Conservation (phyloP, 35 echinoderm and acorn worm species). For the Antedon bifida region DNA sequence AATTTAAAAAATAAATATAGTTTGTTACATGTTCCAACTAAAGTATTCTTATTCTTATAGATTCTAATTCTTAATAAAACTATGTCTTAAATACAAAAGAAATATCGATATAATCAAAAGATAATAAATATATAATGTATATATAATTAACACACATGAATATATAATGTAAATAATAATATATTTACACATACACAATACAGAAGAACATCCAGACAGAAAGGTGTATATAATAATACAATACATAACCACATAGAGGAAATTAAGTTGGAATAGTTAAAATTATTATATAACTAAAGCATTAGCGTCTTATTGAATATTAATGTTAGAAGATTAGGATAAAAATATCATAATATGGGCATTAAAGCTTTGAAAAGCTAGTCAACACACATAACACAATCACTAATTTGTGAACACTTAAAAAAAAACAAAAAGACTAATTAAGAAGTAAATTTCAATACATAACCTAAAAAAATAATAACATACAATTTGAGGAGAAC, state of each 20-base stretch:
- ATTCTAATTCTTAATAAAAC: background rate
- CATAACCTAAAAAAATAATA: background rate
- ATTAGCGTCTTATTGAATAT: background rate
- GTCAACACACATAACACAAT: background rate
- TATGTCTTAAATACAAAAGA: background rate
- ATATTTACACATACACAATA: background rate
- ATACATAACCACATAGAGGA: background rate
- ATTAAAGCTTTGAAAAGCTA: background rate
- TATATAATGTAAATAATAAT: background rate
- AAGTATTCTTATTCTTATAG: background rate
- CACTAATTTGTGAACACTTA: background rate
- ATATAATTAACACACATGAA: background rate
- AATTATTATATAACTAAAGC: background rate
- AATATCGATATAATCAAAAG: background rate
- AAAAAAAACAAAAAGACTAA: background rate
- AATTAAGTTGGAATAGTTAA: background rate
- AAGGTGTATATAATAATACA: background rate
- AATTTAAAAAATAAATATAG: too few species aligned
- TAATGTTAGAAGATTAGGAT: background rate
- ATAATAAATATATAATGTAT: background rate
- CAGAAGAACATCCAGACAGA: background rate
- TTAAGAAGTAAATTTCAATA: background rate
- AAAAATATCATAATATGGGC: background rate
- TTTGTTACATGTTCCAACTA: too few species aligned
- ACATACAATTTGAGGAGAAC: background rate